A percentile compares a stretch with the other conserved stretches of the same genome.
Conservation (phyloP, 2,888 invertebrate species). For the Mamestra brassicae region DNA sequence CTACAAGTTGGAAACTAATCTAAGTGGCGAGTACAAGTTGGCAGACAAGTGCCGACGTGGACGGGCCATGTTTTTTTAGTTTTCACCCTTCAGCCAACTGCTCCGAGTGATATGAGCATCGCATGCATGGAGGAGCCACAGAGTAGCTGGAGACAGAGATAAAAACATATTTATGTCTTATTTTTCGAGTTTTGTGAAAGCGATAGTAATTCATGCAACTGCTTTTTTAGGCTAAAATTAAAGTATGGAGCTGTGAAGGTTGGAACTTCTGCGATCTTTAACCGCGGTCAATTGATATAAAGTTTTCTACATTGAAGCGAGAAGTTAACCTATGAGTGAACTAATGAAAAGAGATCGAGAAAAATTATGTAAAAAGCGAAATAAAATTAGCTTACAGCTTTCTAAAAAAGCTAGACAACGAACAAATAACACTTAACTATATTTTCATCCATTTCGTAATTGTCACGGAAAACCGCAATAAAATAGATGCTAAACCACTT, state of each 20-base stretch:
- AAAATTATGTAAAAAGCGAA: not conserved
- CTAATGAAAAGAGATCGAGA: not conserved
- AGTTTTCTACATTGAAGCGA: not conserved
- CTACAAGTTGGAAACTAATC: slow-evolving; percentile 86
- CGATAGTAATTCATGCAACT: not conserved
- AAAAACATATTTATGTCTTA: not conserved
- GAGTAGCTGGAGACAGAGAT: slow-evolving; percentile 68
- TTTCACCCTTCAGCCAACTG: slow-evolving; percentile 80
- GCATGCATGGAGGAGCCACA: slow-evolving; percentile 83
- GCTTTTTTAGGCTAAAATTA: not conserved
- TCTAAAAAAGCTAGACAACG: slow-evolving; percentile 19
- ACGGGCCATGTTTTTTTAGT: slow-evolving; percentile 77
- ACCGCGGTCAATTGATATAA: not conserved
- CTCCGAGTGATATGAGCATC: slow-evolving; percentile 87
- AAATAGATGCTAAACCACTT: slow-evolving; percentile 36
- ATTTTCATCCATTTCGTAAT: slow-evolving; percentile 47
- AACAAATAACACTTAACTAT: slow-evolving; percentile 26
- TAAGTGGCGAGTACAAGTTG: slow-evolving; percentile 87
- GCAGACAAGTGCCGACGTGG: slow-evolving; percentile 87
- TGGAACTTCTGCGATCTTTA: not conserved
- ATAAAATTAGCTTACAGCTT: slow-evolving; percentile 5
- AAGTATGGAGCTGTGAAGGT: not conserved
- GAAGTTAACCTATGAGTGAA: not conserved
- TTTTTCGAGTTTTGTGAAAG: not conserved
- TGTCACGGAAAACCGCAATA: slow-evolving; percentile 49